These are phyloP conservation scores for Lepas anatifera DNA, from an alignment of 2,888 invertebrate genomes.

Conservation along the genomic window DNA sequence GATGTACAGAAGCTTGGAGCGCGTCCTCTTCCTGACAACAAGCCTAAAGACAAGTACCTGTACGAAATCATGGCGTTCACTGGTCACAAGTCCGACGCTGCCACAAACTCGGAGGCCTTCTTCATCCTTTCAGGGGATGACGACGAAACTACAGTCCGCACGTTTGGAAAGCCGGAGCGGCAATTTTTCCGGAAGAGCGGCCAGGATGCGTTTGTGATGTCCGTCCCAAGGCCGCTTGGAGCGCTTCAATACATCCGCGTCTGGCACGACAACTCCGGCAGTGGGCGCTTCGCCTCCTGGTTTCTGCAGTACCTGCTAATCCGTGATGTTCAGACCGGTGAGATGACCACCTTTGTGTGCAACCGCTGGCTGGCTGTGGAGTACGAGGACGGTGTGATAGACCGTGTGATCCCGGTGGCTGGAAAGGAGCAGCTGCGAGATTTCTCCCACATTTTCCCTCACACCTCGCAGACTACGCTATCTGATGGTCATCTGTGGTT, in stretches of 20 bases:
- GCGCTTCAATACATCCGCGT: slow-evolving; percentile 35
- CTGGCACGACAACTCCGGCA: slow-evolving; percentile 41
- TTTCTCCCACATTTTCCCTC: slow-evolving; percentile 36
- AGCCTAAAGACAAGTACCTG: slow-evolving; percentile 28
- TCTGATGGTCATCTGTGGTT: slow-evolving; percentile 42
- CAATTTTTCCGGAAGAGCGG: slow-evolving; percentile 19
- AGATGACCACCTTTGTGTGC: slow-evolving; percentile 33
- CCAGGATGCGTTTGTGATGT: slow-evolving; percentile 22
- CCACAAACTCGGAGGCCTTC: slow-evolving; percentile 21
- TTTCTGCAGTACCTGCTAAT: slow-evolving; percentile 35
- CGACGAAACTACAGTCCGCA: slow-evolving; percentile 29
- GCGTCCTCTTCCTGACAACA: slow-evolving; percentile 30
- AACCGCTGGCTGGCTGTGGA: slow-evolving; percentile 39
- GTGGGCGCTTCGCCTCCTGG: slow-evolving; percentile 34
- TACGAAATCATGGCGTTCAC: slow-evolving; percentile 23
- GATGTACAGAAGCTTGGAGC: slow-evolving; percentile 20
- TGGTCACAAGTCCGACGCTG: slow-evolving; percentile 21
- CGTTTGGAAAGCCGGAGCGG: slow-evolving; percentile 22
- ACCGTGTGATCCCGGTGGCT: slow-evolving; percentile 38
- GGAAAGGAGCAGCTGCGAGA: slow-evolving; percentile 36
- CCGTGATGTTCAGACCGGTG: slow-evolving; percentile 35
- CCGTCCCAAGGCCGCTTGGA: slow-evolving; percentile 34
- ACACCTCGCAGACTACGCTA: slow-evolving; percentile 30
- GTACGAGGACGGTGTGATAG: slow-evolving; percentile 39
- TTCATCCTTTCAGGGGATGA: slow-evolving; percentile 30